Conservation (phyloP, 35 echinoderm and acorn worm genomes). For the Patiria miniata region DNA sequence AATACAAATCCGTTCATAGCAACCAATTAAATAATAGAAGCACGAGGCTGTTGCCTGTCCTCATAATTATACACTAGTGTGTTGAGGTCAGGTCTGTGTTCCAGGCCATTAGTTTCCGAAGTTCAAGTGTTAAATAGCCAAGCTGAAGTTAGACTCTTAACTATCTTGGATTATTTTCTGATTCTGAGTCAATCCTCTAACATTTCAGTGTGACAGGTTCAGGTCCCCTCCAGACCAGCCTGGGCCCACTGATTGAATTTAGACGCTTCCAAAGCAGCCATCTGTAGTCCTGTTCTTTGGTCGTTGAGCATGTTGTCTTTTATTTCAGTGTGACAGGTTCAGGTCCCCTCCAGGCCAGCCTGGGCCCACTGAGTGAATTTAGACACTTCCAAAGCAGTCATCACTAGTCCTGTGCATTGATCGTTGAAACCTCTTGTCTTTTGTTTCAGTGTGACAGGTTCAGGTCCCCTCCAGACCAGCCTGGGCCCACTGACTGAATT, state of each 20-base stretch:
- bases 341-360: constrained; percentile 8
- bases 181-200: no score
- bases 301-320: neutral
- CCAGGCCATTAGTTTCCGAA: neutral
- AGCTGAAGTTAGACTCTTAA: no score
- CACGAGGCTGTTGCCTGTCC: no score
- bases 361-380: constrained; percentile 14
- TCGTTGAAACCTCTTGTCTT: neutral
- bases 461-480: neutral
- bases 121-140: no score
- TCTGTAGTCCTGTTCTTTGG: no score
- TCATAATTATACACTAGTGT: no score
- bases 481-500: constrained; percentile 19
- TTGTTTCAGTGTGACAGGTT: constrained; percentile 32
- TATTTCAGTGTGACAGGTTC: constrained; percentile 42
- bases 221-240: neutral
- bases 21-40: no score
- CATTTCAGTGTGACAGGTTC: constrained; percentile 40
- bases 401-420: no score
- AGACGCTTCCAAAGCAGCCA: no score
- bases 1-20: no score
- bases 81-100: neutral
- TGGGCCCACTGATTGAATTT: constrained; percentile 15
- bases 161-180: no score
- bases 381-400: no score